Percentiles rank a stretch among this genome's conserved stretches.
Evolutionary conservation across 2,888 invertebrate genomes (phyloP).

Genomic region (Epirrhoe tristata): DNA sequence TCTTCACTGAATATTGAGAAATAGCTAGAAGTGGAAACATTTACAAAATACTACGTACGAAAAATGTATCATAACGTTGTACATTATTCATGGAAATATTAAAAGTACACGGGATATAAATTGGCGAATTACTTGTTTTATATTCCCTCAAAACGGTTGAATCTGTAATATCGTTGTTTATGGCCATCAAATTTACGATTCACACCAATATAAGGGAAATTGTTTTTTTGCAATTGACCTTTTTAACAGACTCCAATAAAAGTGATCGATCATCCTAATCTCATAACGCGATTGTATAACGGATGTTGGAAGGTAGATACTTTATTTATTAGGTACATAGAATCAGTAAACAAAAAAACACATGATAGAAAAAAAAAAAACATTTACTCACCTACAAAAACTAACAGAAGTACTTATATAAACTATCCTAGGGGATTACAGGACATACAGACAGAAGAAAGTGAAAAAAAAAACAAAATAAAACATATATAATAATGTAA

Average conservation of each 20-base stretch:
- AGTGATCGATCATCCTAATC: neutral
- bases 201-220: constrained; percentile 40
- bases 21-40: neutral
- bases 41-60: neutral
- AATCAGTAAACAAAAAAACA: too few relatives aligned
- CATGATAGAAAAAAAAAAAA: too few relatives aligned
- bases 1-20: too few relatives aligned
- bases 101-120: constrained; percentile 47
- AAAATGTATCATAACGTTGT: constrained; percentile 14
- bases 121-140: constrained; percentile 57
- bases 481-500: too few relatives aligned
- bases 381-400: too few relatives aligned
- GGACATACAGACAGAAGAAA: too few relatives aligned
- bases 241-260: constrained; percentile 17
- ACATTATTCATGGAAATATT: constrained; percentile 27
- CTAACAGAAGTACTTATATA: too few relatives aligned
- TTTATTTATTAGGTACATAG: too few relatives aligned
- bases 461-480: too few relatives aligned
- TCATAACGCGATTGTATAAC: constrained; percentile 1
- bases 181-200: constrained; percentile 49
- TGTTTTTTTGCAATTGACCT: constrained; percentile 38
- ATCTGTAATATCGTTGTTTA: constrained; percentile 62
- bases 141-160: constrained; percentile 52
- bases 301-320: too few relatives aligned
- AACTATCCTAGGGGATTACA: too few relatives aligned